Percentiles rank a stretch among this genome's conserved stretches.
Conservation (phyloP, 2,797 vertebrate genomes). For the Hoplostethus mediterraneus region DNA sequence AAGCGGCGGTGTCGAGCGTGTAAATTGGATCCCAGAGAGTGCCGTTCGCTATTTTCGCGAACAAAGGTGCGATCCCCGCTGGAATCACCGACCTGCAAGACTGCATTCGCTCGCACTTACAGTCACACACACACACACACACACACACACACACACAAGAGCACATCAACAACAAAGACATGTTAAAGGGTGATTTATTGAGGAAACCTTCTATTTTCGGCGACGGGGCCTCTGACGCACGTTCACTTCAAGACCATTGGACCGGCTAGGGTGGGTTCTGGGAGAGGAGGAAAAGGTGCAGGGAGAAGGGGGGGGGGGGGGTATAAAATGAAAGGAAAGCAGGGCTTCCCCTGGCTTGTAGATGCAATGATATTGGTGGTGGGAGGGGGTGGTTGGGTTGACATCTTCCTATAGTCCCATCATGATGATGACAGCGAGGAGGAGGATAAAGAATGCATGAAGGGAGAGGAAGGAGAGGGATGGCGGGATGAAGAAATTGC, state of each 20-base stretch:
- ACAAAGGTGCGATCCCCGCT: too few species aligned
- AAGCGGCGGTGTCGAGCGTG: too few species aligned
- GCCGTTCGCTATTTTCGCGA: too few species aligned
- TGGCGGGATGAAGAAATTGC: too few species aligned
- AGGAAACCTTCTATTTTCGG: conserved; percentile 29
- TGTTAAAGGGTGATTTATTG: conserved; percentile 31
- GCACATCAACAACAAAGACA: conserved; percentile 29
- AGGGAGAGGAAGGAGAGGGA: too few species aligned
- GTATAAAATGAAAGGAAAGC: conserved; percentile 13
- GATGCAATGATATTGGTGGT: too few species aligned
- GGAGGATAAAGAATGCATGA: too few species aligned
- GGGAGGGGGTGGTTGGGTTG: too few species aligned
- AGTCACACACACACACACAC: neutral
- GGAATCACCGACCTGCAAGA: too few species aligned
- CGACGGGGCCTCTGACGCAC: conserved; percentile 30
- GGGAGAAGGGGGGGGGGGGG: neutral
- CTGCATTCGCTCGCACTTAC: neutral
- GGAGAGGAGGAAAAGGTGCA: conserved; percentile 37
- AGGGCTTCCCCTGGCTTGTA: neutral
- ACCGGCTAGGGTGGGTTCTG: conserved; percentile 12
- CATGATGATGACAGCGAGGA: too few species aligned
- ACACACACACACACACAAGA: conserved; percentile 8
- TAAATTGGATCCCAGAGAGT: too few species aligned
- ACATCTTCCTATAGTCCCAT: too few species aligned
- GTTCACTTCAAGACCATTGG: conserved; percentile 13